Conservation (phyloP, 2,113 vertebrate genomes). For the Bubalus kerabau region DNA sequence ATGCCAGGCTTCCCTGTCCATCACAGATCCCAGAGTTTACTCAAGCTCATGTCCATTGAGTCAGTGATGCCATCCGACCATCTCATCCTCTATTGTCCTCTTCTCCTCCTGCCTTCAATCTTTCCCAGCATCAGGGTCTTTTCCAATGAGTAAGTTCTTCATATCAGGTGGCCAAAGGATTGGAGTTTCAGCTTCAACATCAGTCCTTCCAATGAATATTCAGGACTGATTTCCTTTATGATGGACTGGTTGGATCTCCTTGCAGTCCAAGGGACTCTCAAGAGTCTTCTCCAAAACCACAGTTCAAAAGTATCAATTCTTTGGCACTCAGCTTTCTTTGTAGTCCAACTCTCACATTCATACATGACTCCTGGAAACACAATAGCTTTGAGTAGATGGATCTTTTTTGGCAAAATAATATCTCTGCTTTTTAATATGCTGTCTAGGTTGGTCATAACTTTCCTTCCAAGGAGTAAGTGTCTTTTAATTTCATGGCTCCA, state of each 20-base stretch:
- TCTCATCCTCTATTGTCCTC: background rate
- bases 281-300: background rate
- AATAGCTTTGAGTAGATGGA: background rate
- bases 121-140: background rate
- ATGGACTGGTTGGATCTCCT: background rate
- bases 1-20: background rate
- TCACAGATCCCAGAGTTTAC: background rate
- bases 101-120: background rate
- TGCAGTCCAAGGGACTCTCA: background rate
- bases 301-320: background rate
- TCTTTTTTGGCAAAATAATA: background rate
- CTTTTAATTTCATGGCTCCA: background rate
- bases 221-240: background rate
- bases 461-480: background rate
- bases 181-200: background rate
- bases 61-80: background rate
- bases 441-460: background rate
- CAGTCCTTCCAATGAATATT: background rate
- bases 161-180: background rate
- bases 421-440: background rate
- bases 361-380: background rate
- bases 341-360: background rate
- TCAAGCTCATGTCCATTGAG: background rate
- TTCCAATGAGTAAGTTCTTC: background rate
- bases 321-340: fast-evolving